Base-by-base conservation (phyloP, 2,888 invertebrate genomes). In the Apamea crenata region DNA sequence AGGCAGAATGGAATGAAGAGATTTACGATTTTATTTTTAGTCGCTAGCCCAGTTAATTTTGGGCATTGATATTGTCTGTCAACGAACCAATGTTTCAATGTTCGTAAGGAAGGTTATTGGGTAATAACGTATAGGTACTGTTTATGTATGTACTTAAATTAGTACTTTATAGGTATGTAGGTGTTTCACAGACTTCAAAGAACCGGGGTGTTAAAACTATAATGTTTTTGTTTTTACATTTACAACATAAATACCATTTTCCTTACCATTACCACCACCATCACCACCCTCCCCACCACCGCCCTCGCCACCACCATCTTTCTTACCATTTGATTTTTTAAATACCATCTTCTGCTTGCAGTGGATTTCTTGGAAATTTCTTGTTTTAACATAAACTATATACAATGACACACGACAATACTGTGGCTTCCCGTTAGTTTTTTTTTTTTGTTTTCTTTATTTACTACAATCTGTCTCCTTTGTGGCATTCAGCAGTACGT, bases 11-110 rank as follows among this genome's bases (percentile, higher is more conserved):
- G 16, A 47, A 47, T 47, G 5, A 47, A 47, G 0, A 47, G 36
- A 63, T 36, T 10, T 10, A 53, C 12, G 6, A 73, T 59, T 61
- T 68, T 79, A 75, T 65, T 59, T 68, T 74, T 72, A 36, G 68
- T 68, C 36, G 47, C 32, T 16, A 59, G 18, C 74, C 40, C 32
- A 53, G 25, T 76, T 86, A 66, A 32, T 44, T 61, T 10, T 25
- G 16, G 1, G 32, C 47, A 56, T 47, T 82, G 82, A 56, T 61
- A 76, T 32, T 73, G 63, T 83, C 86, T 16, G 50, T 86, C 82
- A 83, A 75, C 74, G 12, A 4, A 18, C 32, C 2, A 56, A 75
- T 75, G 32, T 75, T 71, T 63, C 61, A 44, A 47, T 65, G 56
- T 74, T 50, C 29, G 3, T 25, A 16, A 18, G 56, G 10, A 74